phyloP scores from a whole-genome alignment of 2,797 vertebrate genomes.

The Acipenser ruthenus region DNA sequence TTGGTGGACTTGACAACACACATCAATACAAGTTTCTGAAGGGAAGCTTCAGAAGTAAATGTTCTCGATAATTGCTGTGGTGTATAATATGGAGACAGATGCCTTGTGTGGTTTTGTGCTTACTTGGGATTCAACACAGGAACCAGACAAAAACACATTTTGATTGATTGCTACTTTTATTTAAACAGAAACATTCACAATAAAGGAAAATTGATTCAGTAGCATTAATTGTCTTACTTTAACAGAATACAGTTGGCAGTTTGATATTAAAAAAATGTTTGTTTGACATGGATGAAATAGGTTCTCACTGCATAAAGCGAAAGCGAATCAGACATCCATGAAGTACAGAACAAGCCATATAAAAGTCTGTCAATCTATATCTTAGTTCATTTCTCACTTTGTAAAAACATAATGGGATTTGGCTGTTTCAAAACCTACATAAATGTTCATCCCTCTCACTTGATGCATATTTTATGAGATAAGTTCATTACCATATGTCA shows the following conservation, averaged over 20 bases:
- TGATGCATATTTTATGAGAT: constrained; percentile 61
- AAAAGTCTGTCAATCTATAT: constrained; percentile 39
- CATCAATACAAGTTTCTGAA: neutral
- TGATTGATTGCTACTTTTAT: neutral
- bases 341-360: constrained; percentile 47
- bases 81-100: constrained; percentile 1
- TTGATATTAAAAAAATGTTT: too few relatives aligned
- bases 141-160: neutral
- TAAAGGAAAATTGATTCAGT: neutral
- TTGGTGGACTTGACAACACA: neutral
- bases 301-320: constrained; percentile 37
- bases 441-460: neutral
- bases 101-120: neutral
- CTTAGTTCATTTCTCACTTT: constrained; percentile 53
- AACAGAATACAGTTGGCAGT: neutral
- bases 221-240: neutral
- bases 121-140: neutral
- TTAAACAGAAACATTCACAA: neutral
- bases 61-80: neutral
- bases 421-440: constrained; percentile 48
- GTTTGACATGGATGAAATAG: too few relatives aligned
- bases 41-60: constrained; percentile 19
- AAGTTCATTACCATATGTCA: constrained; percentile 64
- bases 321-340: constrained; percentile 41
- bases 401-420: constrained; percentile 55